phyloP scores from a whole-genome alignment of 2,113 vertebrate genomes.

The Toxotes chatareus region DNA sequence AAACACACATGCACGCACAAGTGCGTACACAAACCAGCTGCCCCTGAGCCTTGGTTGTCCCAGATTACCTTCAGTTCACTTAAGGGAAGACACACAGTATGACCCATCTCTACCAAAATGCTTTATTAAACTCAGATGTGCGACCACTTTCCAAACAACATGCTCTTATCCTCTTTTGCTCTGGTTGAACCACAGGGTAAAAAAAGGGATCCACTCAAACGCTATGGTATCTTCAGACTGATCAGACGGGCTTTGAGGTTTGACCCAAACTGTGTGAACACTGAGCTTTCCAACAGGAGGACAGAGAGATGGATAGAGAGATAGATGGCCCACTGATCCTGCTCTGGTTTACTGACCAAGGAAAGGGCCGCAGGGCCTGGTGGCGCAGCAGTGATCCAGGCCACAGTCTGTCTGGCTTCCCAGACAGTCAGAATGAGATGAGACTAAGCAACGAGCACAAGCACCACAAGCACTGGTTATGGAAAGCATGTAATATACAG shows the following conservation, averaged over 20 bases:
- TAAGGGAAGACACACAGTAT: slow-evolving; percentile 69
- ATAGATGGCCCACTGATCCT: slow-evolving; percentile 67
- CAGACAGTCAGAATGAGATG: slow-evolving; percentile 50
- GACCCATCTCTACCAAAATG: slow-evolving; percentile 67
- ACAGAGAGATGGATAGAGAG: slow-evolving; percentile 46
- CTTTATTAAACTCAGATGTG: slow-evolving; percentile 77
- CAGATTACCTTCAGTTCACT: slow-evolving; percentile 72
- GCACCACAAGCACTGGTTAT: slow-evolving; percentile 37
- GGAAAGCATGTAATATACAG: slow-evolving; percentile 38
- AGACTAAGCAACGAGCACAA: slow-evolving; percentile 53
- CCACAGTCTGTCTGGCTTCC: slow-evolving; percentile 60
- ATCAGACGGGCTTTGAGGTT: slow-evolving; percentile 74
- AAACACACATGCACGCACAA: slow-evolving; percentile 18
- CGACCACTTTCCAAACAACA: slow-evolving; percentile 64
- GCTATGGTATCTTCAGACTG: slow-evolving; percentile 60
- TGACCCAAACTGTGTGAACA: slow-evolving; percentile 59
- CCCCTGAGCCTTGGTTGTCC: slow-evolving; percentile 56
- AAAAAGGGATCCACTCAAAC: slow-evolving; percentile 56
- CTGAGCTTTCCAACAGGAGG: slow-evolving; percentile 51
- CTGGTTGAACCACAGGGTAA: slow-evolving; percentile 58
- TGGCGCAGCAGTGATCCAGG: slow-evolving; percentile 58
- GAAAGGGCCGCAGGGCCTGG: slow-evolving; percentile 55
- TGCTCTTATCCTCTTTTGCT: slow-evolving; percentile 63
- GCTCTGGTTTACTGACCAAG: slow-evolving; percentile 64
- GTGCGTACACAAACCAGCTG: slow-evolving; percentile 37